These are phyloP conservation scores for Xyliphius kryptos DNA, from an alignment of 2,113 vertebrate species.

Conservation along the genomic window DNA sequence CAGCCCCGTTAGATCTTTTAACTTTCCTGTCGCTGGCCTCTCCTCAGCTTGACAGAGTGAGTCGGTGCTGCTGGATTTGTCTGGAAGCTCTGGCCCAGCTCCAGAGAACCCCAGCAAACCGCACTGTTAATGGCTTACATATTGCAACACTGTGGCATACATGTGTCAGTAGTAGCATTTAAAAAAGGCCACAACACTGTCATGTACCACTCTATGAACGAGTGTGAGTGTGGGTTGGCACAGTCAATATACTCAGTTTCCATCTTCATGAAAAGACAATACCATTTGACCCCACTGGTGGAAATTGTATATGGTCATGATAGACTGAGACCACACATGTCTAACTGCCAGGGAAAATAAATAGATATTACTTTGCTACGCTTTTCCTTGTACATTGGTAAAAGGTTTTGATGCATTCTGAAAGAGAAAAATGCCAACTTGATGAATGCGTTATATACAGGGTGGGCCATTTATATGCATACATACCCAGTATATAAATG, in stretches of 20 bases:
- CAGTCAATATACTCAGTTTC: conserved; percentile 57
- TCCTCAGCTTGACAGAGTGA: conserved; percentile 53
- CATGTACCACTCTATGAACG: conserved; percentile 63
- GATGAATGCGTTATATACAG: too few relatives aligned
- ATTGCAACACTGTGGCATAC: conserved; percentile 66
- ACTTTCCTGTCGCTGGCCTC: conserved; percentile 44
- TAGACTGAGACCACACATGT: too few relatives aligned
- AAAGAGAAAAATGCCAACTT: too few relatives aligned
- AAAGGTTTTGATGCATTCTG: conserved; percentile 5
- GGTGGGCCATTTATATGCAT: too few relatives aligned
- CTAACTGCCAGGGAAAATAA: conserved; percentile 31
- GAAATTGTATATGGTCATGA: too few relatives aligned
- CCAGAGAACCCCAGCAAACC: conserved; percentile 67
- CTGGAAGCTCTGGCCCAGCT: conserved; percentile 74
- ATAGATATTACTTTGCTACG: too few relatives aligned
- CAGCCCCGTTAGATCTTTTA: neutral
- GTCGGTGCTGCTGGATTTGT: conserved; percentile 60
- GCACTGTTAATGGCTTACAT: conserved; percentile 84
- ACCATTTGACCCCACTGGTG: conserved; percentile 81
- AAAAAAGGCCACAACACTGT: too few relatives aligned
- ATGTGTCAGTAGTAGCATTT: too few relatives aligned
- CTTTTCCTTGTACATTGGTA: conserved; percentile 1
- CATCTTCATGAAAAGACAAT: conserved; percentile 78
- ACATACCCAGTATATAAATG: too few relatives aligned
- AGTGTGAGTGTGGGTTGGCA: conserved; percentile 38